A percentile compares a stretch with the other conserved stretches of the same genome.
These are phyloP conservation scores for Cariama cristata DNA, from an alignment of 2,113 vertebrate genomes.

Conservation along the genomic window DNA sequence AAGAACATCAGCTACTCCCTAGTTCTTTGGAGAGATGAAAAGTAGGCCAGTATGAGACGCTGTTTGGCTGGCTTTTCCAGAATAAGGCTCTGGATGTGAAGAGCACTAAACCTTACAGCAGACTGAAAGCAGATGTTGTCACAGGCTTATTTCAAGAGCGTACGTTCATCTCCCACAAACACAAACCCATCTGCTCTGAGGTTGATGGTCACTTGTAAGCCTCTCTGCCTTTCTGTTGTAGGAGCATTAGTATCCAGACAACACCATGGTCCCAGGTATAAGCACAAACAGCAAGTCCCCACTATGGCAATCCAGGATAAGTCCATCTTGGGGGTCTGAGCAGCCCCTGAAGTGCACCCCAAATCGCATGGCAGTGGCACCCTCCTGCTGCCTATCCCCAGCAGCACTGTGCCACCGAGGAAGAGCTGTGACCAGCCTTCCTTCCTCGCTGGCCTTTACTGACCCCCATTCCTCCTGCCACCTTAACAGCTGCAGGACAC, in stretches of 20 bases:
- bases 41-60: background rate
- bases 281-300: background rate
- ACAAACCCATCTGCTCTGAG: background rate
- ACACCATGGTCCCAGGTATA: accelerated
- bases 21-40: background rate
- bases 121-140: background rate
- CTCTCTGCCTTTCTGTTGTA: background rate
- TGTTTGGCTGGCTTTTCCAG: background rate
- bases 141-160: background rate
- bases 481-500: background rate
- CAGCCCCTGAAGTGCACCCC: background rate
- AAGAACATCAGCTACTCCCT: background rate
- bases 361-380: background rate
- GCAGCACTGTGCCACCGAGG: background rate
- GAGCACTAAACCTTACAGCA: background rate
- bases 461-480: background rate
- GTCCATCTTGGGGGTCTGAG: background rate
- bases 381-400: background rate
- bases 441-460: background rate
- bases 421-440: background rate
- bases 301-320: background rate
- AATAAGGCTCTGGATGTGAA: background rate
- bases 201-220: background rate
- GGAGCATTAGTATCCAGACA: background rate
- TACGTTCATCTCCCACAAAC: background rate